Evolutionary conservation across 2,797 vertebrate species (phyloP).

Genomic region (Chromobotia macracanthus): DNA sequence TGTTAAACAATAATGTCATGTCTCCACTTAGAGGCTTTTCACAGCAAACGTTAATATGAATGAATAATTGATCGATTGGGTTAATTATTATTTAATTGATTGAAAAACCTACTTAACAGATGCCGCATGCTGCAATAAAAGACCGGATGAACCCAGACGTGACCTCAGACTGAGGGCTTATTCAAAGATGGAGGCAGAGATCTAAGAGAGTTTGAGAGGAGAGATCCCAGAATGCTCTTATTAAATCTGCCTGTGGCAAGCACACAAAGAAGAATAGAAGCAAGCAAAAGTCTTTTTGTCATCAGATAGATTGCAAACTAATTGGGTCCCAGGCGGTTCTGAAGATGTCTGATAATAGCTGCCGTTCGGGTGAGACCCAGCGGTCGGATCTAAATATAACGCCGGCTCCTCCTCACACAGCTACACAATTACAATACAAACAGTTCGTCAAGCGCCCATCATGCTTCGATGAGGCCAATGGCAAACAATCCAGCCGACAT

Average conservation of each 20-base stretch:
- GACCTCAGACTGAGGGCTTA: slow-evolving; percentile 1
- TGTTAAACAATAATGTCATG: no score
- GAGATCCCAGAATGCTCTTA: slow-evolving; percentile 73
- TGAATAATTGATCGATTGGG: no score
- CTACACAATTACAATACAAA: slow-evolving; percentile 18
- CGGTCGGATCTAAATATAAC: slow-evolving; percentile 29
- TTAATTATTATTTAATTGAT: no score
- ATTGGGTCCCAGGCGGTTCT: slow-evolving; percentile 77
- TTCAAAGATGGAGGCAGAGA: slow-evolving; percentile 16
- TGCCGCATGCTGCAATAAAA: not conserved
- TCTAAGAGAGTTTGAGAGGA: slow-evolving; percentile 60
- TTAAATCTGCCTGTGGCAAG: slow-evolving; percentile 76
- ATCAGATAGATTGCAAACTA: slow-evolving; percentile 73
- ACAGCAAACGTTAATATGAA: no score
- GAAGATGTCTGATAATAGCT: slow-evolving; percentile 56
- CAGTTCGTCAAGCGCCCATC: not conserved
- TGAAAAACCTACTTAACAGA: not conserved
- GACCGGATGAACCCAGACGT: not conserved
- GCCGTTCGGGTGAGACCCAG: slow-evolving; percentile 7
- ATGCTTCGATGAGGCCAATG: not conserved
- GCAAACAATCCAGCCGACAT: not conserved
- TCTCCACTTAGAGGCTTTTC: no score
- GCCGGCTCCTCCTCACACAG: not conserved
- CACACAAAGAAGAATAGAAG: slow-evolving; percentile 61
- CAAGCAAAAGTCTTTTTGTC: slow-evolving; percentile 73